These are phyloP conservation scores for Caprella mutica DNA, from an alignment of 2,888 invertebrate species.

Conservation along the genomic window DNA sequence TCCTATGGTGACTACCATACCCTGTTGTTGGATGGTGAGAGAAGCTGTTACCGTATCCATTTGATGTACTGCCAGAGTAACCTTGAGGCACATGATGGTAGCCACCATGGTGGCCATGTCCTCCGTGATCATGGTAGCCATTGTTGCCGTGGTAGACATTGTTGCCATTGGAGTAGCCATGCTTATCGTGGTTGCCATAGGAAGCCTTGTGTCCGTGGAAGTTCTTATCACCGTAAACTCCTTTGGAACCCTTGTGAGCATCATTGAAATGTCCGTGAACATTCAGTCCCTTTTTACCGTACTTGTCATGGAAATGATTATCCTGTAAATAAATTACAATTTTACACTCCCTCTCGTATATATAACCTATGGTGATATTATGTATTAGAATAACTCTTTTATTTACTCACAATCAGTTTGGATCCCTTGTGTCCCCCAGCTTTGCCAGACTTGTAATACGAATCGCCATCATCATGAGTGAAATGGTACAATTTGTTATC, in stretches of 20 bases:
- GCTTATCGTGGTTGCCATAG: background rate
- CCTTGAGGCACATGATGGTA: too few species aligned
- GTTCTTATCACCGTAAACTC: conserved; percentile 1
- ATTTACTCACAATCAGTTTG: conserved; percentile 42
- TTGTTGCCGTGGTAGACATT: background rate
- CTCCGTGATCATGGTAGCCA: background rate
- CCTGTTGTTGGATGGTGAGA: background rate
- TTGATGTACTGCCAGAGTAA: too few species aligned
- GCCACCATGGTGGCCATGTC: background rate
- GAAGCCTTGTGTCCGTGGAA: background rate
- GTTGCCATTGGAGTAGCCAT: too few species aligned
- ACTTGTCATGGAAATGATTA: conserved; percentile 5
- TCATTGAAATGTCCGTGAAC: conserved; percentile 7
- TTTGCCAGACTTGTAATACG: conserved; percentile 2
- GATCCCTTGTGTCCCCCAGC: conserved; percentile 3
- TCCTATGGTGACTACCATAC: background rate
- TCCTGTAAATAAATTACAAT: background rate
- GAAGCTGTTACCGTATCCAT: too few species aligned
- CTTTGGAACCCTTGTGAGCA: conserved; percentile 2
- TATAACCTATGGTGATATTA: too few species aligned
- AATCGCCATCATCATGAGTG: conserved; percentile 3
- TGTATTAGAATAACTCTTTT: too few species aligned
- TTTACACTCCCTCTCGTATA: too few species aligned
- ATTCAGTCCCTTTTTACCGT: conserved; percentile 3
- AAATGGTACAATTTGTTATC: conserved; percentile 10